These are phyloP conservation scores for Riparia riparia DNA, from an alignment of 2,113 vertebrate genomes.

Conservation along the genomic window DNA sequence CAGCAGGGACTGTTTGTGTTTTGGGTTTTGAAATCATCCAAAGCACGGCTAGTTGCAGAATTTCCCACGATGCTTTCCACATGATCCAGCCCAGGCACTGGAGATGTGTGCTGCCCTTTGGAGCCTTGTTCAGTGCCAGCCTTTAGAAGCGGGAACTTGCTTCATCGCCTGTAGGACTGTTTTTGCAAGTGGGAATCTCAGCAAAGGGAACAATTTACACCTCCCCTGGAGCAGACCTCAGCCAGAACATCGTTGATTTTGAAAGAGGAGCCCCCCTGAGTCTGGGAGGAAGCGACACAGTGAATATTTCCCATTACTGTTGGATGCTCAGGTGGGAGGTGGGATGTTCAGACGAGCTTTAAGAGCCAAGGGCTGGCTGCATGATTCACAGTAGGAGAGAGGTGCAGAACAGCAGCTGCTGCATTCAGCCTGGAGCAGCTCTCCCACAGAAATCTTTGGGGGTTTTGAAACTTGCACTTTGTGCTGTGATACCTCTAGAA, in stretches of 20 bases:
- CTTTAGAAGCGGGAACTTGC: not conserved
- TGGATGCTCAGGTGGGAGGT: not conserved
- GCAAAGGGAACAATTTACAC: not conserved
- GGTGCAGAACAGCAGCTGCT: not conserved
- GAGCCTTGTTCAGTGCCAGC: not conserved
- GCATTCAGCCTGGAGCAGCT: not conserved
- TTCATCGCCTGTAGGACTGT: fast-evolving
- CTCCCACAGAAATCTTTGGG: not conserved
- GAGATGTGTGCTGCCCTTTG: not conserved
- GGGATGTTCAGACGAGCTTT: not conserved
- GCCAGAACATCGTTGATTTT: not conserved
- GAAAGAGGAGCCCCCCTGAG: not conserved
- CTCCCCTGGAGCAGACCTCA: not conserved
- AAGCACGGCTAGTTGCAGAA: not conserved
- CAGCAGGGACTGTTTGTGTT: not conserved
- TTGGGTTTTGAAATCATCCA: not conserved
- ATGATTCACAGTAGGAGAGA: not conserved
- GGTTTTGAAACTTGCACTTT: not conserved
- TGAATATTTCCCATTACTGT: not conserved
- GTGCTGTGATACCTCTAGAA: not conserved
- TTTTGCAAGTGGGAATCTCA: not conserved
- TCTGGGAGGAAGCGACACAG: not conserved
- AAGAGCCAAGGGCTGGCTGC: not conserved
- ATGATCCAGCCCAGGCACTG: not conserved
- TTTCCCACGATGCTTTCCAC: not conserved